Percentiles rank a stretch among this genome's conserved stretches.
phyloP scores from a whole-genome alignment of 2,888 invertebrate genomes.

The Chrysolina oricalcia region DNA sequence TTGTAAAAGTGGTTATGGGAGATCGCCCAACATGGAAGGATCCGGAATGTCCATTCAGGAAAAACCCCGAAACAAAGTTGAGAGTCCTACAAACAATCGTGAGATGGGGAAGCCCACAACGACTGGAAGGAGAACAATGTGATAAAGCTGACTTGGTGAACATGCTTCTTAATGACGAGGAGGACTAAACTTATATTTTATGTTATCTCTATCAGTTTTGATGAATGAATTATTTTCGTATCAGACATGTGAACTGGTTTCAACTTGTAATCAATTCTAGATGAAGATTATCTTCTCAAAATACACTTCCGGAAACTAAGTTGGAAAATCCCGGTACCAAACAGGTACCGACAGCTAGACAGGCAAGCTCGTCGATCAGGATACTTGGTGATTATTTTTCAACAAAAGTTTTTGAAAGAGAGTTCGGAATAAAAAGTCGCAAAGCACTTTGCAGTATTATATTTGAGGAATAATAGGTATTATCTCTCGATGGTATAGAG shows the following conservation, averaged over 20 bases:
- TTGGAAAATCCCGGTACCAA: too few species aligned
- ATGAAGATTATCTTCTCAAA: too few species aligned
- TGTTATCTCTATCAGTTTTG: conserved; percentile 24
- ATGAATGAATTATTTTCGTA: conserved; percentile 22
- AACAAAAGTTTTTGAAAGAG: too few species aligned
- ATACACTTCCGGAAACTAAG: too few species aligned
- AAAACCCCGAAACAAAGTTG: conserved; percentile 80
- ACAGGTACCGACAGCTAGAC: too few species aligned
- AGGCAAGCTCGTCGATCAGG: too few species aligned
- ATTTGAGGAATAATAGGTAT: too few species aligned
- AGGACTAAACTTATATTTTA: conserved; percentile 61
- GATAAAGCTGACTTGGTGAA: conserved; percentile 82
- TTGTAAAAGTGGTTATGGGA: conserved; percentile 87
- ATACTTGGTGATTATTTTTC: too few species aligned
- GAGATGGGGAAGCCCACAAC: conserved; percentile 85
- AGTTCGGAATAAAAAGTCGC: too few species aligned
- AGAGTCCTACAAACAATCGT: conserved; percentile 88
- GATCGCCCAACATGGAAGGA: conserved; percentile 88
- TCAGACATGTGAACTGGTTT: not conserved
- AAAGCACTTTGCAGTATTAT: too few species aligned
- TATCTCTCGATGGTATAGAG: too few species aligned
- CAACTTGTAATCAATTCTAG: too few species aligned
- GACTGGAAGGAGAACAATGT: conserved; percentile 86
- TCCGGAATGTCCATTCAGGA: conserved; percentile 85
- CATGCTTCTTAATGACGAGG: conserved; percentile 87